These are phyloP conservation scores for Pseudococcus jackbeardsleyi DNA, from an alignment of 2,888 invertebrate genomes.

Conservation along the genomic window DNA sequence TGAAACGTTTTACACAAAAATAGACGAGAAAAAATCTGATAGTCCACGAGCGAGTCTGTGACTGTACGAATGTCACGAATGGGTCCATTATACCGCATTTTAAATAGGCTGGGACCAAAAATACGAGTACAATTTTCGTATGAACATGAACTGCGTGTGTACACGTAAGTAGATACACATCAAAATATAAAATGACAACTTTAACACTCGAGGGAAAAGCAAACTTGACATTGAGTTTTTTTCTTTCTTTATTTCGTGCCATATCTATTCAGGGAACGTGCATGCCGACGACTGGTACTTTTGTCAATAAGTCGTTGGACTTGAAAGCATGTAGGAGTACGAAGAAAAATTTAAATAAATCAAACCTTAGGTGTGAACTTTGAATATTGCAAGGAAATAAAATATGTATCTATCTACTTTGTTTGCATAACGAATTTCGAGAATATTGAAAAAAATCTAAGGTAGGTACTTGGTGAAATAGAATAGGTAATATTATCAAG, in stretches of 20 bases:
- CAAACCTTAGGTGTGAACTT: not conserved
- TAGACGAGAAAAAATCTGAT: not conserved
- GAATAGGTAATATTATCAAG: not conserved
- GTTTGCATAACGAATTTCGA: constrained; percentile 5
- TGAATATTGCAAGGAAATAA: not conserved
- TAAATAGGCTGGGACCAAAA: not conserved
- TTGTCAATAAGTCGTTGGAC: not conserved
- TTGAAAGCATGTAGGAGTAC: not conserved
- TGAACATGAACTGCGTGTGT: not conserved
- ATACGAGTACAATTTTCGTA: not conserved
- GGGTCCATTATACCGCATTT: not conserved
- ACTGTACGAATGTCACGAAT: not conserved
- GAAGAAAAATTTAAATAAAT: not conserved
- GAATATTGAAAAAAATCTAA: not conserved
- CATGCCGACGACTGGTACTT: not conserved
- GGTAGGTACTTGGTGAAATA: not conserved
- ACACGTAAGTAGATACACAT: not conserved
- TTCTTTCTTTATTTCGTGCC: not conserved
- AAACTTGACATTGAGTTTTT: constrained; percentile 5
- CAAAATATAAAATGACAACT: constrained; percentile 38
- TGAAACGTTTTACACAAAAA: not conserved
- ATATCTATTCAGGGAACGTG: not conserved
- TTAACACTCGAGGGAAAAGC: not conserved
- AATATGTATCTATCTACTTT: not conserved
- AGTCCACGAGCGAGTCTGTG: not conserved